phyloP scores from a whole-genome alignment of 2,797 vertebrate genomes.

The Lates japonicus region DNA sequence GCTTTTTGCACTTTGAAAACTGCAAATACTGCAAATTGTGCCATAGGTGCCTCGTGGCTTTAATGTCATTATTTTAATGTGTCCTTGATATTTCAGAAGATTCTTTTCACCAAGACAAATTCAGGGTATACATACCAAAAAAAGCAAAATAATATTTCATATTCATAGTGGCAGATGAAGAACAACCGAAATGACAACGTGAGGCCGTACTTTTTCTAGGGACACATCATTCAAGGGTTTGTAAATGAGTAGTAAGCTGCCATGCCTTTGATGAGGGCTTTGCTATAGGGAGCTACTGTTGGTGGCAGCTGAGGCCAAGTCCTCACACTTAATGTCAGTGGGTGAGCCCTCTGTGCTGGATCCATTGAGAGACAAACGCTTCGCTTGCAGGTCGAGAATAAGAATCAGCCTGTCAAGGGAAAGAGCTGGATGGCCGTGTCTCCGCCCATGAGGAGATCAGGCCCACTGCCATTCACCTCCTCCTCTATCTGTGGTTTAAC shows the following conservation, averaged over 20 bases:
- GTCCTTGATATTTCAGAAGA: slow-evolving; percentile 19
- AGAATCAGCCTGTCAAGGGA: slow-evolving; percentile 90
- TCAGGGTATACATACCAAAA: slow-evolving; percentile 5
- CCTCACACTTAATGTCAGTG: slow-evolving; percentile 91
- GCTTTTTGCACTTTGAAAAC: slow-evolving; percentile 88
- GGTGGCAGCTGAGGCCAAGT: slow-evolving; percentile 81
- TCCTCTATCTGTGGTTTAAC: slow-evolving; percentile 91
- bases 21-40: slow-evolving; percentile 69
- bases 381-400: slow-evolving; percentile 92
- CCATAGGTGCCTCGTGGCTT: neutral
- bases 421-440: slow-evolving; percentile 87
- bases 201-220: neutral
- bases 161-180: slow-evolving; percentile 25
- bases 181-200: slow-evolving; percentile 30
- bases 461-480: slow-evolving; percentile 60
- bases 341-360: slow-evolving; percentile 90
- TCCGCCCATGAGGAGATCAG: slow-evolving; percentile 91
- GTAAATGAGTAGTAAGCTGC: slow-evolving; percentile 92
- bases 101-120: slow-evolving; percentile 22
- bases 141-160: slow-evolving; percentile 13
- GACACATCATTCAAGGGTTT: slow-evolving; percentile 68
- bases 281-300: slow-evolving; percentile 87
- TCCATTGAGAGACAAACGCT: slow-evolving; percentile 90
- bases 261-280: slow-evolving; percentile 88
- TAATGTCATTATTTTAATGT: slow-evolving; percentile 17